A percentile compares a stretch with the other conserved stretches of the same genome.
phyloP scores from a whole-genome alignment of 1,140 invertebrate species.

The Bombus picipes region DNA sequence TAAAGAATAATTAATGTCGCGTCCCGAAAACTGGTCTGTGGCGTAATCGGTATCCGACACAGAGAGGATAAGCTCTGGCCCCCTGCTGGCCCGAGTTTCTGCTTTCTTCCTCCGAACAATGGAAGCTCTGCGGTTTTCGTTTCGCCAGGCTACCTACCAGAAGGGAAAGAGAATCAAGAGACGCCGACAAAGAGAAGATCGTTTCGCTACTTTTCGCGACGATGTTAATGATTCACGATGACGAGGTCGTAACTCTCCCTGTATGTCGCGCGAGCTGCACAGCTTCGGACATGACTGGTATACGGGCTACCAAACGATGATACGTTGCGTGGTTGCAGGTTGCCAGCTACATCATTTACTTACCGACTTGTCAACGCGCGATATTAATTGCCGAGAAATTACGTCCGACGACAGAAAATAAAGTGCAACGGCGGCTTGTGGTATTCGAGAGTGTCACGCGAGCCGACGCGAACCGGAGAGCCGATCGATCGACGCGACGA shows the following conservation, averaged over 20 bases:
- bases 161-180: too few relatives aligned
- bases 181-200: background rate
- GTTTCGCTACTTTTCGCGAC: background rate
- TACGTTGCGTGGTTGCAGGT: background rate
- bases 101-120: conserved; percentile 5
- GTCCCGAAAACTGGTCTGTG: conserved; percentile 56
- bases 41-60: conserved; percentile 44
- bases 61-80: conserved; percentile 7
- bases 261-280: background rate
- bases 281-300: too few relatives aligned
- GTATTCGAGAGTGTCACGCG: conserved; percentile 29
- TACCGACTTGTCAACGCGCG: conserved; percentile 5
- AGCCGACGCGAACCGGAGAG: conserved; percentile 1
- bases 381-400: conserved; percentile 47
- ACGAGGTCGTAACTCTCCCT: background rate
- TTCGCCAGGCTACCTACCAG: background rate
- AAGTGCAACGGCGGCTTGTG: background rate
- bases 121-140: background rate
- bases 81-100: background rate
- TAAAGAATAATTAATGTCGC: conserved; percentile 64
- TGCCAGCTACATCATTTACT: conserved; percentile 6
- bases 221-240: conserved; percentile 26
- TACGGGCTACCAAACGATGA: background rate
- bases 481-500: conserved; percentile 38
- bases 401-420: conserved; percentile 33